Evolutionary conservation across 2,888 invertebrate species (phyloP).

Genomic region (Poecilobothrus nobilitatus): DNA sequence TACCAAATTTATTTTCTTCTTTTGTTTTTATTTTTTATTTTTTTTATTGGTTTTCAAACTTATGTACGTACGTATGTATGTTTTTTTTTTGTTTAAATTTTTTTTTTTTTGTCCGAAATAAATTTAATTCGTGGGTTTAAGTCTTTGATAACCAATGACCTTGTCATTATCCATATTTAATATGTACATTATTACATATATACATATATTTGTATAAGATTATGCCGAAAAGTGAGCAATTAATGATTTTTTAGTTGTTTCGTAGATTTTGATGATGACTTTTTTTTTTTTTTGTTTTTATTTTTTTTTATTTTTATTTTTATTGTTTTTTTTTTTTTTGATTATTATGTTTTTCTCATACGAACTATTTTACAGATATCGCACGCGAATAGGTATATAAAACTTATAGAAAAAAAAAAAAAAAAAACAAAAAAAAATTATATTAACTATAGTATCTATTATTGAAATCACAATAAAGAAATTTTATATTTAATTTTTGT

Average conservation of each 20-base stretch:
- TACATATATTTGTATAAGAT: background rate
- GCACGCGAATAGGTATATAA: too few species aligned
- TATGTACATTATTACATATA: too few species aligned
- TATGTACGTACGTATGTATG: too few species aligned
- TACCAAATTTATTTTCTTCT: too few species aligned
- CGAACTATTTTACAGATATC: too few species aligned
- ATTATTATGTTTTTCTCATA: background rate
- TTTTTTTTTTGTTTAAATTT: too few species aligned
- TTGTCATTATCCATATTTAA: background rate
- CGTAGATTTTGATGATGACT: background rate
- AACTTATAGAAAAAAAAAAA: background rate
- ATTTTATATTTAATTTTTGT: too few species aligned
- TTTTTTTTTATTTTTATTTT: background rate
- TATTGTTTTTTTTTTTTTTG: background rate
- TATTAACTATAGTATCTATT: background rate
- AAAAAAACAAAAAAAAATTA: background rate
- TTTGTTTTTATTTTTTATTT: too few species aligned
- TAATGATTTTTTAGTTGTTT: background rate
- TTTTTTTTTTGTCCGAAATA: background rate
- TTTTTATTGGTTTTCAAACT: too few species aligned
- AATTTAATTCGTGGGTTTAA: background rate
- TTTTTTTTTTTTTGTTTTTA: background rate
- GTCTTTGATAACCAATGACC: conserved; percentile 1
- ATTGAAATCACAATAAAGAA: background rate
- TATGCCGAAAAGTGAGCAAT: conserved; percentile 1